Percentiles rank a stretch among this genome's conserved stretches.
Conservation (phyloP, 1,140 invertebrate genomes). For the Holotrichia oblita region DNA sequence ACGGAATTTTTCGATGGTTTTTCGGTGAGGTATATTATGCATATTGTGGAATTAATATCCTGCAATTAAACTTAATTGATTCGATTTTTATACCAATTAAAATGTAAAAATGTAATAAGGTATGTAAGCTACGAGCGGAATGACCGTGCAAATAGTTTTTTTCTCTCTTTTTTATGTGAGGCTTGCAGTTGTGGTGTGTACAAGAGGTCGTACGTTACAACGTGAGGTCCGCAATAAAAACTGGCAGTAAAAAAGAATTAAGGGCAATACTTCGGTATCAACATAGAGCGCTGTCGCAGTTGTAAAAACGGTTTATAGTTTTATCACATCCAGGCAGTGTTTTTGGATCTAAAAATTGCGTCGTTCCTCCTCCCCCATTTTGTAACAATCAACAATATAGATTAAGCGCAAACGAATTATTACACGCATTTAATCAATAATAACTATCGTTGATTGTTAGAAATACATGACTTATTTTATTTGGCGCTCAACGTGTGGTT, state of each 20-base stretch:
- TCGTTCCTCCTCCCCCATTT: background rate
- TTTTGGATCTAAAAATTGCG: background rate
- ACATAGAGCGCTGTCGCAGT: constrained; percentile 15
- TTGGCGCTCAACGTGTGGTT: no score
- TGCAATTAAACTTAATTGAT: constrained; percentile 33
- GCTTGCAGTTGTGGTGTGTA: background rate
- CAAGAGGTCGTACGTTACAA: background rate
- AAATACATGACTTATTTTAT: no score
- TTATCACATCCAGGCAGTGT: constrained; percentile 29
- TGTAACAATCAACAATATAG: background rate
- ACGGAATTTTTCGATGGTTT: background rate
- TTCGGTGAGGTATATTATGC: background rate
- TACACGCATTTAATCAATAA: no score
- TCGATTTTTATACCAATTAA: constrained; percentile 37
- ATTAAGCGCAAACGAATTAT: no score
- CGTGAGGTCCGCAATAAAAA: background rate
- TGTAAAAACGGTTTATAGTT: constrained; percentile 32
- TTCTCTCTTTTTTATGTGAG: constrained; percentile 30
- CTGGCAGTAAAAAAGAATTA: constrained; percentile 34
- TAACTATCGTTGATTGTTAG: no score
- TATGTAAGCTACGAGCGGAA: background rate
- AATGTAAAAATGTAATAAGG: constrained; percentile 25
- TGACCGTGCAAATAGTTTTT: constrained; percentile 26
- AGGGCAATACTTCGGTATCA: constrained; percentile 27
- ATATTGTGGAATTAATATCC: constrained; percentile 14